Evolutionary conservation across 2,113 vertebrate genomes (phyloP), one percentile per base, ranked within the genome.

Genomic region (Bolborhynchus lineola): DNA sequence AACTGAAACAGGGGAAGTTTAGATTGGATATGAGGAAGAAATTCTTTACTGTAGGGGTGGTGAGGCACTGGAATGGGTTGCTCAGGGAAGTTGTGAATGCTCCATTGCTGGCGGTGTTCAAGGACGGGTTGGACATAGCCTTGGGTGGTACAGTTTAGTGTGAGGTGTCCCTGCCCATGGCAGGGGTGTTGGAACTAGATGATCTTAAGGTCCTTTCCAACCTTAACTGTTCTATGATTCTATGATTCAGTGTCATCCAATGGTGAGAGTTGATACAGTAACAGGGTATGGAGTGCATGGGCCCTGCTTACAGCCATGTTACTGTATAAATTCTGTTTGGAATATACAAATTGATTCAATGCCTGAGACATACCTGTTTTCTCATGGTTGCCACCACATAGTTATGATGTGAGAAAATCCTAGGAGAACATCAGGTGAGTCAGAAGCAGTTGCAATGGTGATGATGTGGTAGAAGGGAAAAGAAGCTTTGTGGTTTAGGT

Each of bases 251-350:
- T 9, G 35, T 33, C 20, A 55, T 33, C 16, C 62, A 35, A 19
- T 6, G 46, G 37, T 31, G 55, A 53, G 24, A n/a, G 46, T 1
- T 46, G 17, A 39, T 26, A 52, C 0, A 0, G 17, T 35, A 70
- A 53, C 3, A 16, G 26, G 10, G 9, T 39, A 7, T 8, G 2
- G 50, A 93, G 14, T 3, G 11, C 25, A 37, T 6, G 6, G 16
- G 39, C 16, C 39, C 25, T 39, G 21, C n/a, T 50, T 41, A 47
- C 19, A 53, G 9, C 33, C 49, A 37, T 10, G 3, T 47, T 71
- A 77, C 19, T 72, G 53, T n/a, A 63, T 21, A 60, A 65, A 77
- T 62, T 68, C 26, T 69, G 20, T 57, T 52, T 3, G 7, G 44
- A 86, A 33, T 31, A 79, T 63, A 55, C 46, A 59, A 64, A 41